A percentile compares a stretch with the other conserved stretches of the same genome.
Conservation (phyloP, 2,797 vertebrate species). For the Sebastes dallii region DNA sequence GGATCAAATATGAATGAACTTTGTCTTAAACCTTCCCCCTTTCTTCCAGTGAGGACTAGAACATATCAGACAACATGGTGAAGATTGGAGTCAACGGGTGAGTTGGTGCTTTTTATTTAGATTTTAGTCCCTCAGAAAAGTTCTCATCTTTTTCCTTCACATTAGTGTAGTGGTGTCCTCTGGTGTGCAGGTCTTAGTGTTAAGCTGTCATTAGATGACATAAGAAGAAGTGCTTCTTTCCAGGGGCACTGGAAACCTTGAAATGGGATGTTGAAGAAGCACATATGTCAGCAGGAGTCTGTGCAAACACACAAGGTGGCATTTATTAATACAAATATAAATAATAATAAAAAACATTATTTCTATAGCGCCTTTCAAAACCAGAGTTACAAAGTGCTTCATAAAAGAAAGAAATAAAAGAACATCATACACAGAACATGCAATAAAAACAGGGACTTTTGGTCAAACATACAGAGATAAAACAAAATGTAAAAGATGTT, state of each 20-base stretch:
- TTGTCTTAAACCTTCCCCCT: background rate
- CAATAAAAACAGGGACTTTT: too few relatives aligned
- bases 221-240: background rate
- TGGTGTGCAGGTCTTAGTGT: background rate
- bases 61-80: slow-evolving; percentile 66
- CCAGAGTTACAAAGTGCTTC: too few relatives aligned
- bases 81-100: slow-evolving; percentile 78
- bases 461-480: too few relatives aligned
- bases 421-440: too few relatives aligned
- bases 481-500: too few relatives aligned
- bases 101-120: slow-evolving; percentile 18
- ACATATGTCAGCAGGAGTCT: background rate
- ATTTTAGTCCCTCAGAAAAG: background rate
- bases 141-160: background rate
- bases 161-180: background rate
- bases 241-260: background rate
- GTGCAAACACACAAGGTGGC: background rate
- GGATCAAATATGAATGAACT: background rate
- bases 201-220: background rate
- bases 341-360: background rate
- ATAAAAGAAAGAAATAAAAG: too few relatives aligned
- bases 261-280: background rate
- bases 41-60: slow-evolving; percentile 34
- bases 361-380: too few relatives aligned
- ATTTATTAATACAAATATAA: background rate